These are phyloP conservation scores for Lypha dubia DNA, from an alignment of 2,888 invertebrate species.

Conservation along the genomic window DNA sequence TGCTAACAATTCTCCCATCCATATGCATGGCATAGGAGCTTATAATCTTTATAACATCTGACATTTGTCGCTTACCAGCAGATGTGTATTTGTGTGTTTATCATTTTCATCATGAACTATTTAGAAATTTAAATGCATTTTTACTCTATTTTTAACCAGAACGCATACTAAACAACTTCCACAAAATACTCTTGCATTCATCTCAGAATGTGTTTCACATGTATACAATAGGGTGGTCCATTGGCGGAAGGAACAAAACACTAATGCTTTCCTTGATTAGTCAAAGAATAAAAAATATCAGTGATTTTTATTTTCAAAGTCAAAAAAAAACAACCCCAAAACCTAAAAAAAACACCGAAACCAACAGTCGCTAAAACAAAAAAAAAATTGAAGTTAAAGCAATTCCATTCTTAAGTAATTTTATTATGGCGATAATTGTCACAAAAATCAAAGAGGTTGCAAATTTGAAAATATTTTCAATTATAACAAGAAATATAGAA, in stretches of 20 bases:
- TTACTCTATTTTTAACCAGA: constrained; percentile 58
- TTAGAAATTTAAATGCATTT: constrained; percentile 62
- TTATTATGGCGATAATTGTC: no score
- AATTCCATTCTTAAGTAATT: no score
- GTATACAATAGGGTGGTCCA: not conserved
- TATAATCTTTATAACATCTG: constrained; percentile 41
- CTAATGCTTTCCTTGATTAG: no score
- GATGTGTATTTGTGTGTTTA: constrained; percentile 9
- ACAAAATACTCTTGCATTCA: constrained; percentile 36
- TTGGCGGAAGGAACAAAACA: not conserved
- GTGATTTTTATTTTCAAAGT: not conserved
- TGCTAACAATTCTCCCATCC: constrained; percentile 9
- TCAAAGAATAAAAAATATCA: no score
- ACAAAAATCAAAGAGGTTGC: no score
- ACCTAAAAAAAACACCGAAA: no score
- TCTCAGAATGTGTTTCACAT: not conserved
- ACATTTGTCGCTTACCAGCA: constrained; percentile 40
- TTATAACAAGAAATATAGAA: no score
- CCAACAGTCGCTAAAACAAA: no score
- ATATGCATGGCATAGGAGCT: constrained; percentile 37
- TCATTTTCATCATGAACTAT: constrained; percentile 58
- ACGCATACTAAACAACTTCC: constrained; percentile 56
- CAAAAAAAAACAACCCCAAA: no score
- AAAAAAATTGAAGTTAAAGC: no score
- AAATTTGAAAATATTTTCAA: no score